Base-by-base conservation (phyloP, 2,888 invertebrate species). In the Amblyjoppa proteus region DNA sequence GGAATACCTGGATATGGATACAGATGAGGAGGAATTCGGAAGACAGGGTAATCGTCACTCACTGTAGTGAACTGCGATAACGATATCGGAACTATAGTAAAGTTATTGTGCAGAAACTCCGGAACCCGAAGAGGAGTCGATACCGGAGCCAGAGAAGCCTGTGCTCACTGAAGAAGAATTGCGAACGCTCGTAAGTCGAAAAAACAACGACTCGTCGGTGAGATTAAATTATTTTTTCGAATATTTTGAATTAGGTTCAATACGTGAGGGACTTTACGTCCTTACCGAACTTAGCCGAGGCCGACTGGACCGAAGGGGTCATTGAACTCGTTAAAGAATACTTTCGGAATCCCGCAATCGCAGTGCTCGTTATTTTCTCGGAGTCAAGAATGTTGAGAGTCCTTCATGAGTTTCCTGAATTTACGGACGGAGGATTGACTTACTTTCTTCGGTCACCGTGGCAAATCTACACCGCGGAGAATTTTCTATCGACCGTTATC, bases 251-350 rank as follows among this genome's bases (percentile, higher is more conserved):
- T 25, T 56, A 93, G 93, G 87, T 92, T 3, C 81, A 88, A 0
- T 96, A 94, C 90, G 94, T 97, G 16, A 96, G 96, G 94, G 95
- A 95, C 51, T 96, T 97, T 92, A 97, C 97, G 0, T 96, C 96
- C 1, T 94, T 98, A 0, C 97, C 96, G 89, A 96, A 97, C 83
- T 94, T 98, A 11, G 95, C 96, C 90, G 96, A 96, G 1, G 95
- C 95, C 3, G 96, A 97, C 92, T 98, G 98, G 97, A 96, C 95
- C 56, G 95, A 96, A 16, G 94, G 95, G 0, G 95, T 96, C 51
- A 95, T 95, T 83, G 94, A 95, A 61, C 94, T 95, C 2, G 96
- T 97, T 45, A 95, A 95, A 80, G 95, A 95, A 16, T 97, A 96
- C 95, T 94, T 97, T 56, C 92, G 95, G 28, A 96, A 96, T 83